Base-by-base conservation (phyloP, 2,888 invertebrate genomes). In the Spisula subtruncata region DNA sequence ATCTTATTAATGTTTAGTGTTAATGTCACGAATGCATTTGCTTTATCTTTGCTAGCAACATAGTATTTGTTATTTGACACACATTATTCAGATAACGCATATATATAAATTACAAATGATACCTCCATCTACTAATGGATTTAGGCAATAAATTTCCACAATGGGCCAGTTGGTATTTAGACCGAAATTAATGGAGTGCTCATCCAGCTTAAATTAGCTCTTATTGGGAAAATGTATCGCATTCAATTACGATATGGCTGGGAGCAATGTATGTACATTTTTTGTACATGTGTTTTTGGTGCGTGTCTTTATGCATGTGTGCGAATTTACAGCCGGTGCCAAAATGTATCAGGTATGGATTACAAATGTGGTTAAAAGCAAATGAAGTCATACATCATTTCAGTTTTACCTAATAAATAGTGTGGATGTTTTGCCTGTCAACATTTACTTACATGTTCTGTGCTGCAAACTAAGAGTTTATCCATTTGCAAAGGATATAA, bases 91-190 rank as follows among this genome's bases (percentile, higher is more conserved):
- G 60, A 66, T 66, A 12, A n/a, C 25, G 25, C 25, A 25, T 16
- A 66, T 25, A 66, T 6, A 66, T 25, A 25, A 10, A n/a, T 8
- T 12, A 66, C 25, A 66, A 66, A n/a, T 66, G n/a, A 66, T 66
- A 66, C 60, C 4, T 12, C 60, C 25, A 25, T 25, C 6, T 25
- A 66, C 60, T 66, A 66, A 66, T 66, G 60, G 60, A 25, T 66
- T 66, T 66, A 25, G 25, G 60, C 25, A 66, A 66, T 66, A 66
- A 66, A 66, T 66, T 66, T 66, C 60, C 8, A 25, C 60, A 66
- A 66, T 66, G 60, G 60, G n/a, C 60, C 60, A 25, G 6, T n/a
- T 66, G 60, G n/a, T 66, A 66, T 66, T 66, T 66, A 25, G 5
- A 66, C 60, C 60, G 60, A 66, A 25, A 1, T n/a, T 18, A 20